phyloP scores from a whole-genome alignment of 2,888 invertebrate genomes.

The Zelleria hepariella region DNA sequence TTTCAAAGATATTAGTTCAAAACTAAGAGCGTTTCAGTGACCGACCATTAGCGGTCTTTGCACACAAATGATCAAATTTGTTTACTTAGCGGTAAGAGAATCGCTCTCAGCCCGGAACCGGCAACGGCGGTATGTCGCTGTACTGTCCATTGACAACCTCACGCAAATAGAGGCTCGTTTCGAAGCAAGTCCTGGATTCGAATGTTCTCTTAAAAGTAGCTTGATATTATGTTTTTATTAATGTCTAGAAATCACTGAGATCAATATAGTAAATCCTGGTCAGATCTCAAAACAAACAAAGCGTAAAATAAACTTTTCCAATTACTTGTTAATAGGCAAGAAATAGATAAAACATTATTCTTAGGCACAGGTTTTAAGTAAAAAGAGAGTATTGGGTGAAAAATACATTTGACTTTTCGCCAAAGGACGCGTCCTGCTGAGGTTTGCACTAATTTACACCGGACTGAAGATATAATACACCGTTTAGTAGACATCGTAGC shows the following conservation, averaged over 20 bases:
- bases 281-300: slow-evolving; percentile 58
- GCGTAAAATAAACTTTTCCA: slow-evolving; percentile 42
- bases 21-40: background rate
- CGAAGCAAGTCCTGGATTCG: slow-evolving; percentile 41
- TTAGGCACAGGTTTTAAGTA: slow-evolving; percentile 58
- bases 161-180: slow-evolving; percentile 23
- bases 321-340: slow-evolving; percentile 57
- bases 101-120: background rate
- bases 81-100: background rate
- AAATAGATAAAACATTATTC: slow-evolving; percentile 34
- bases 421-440: slow-evolving; percentile 42
- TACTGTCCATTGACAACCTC: background rate
- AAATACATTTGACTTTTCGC: slow-evolving; percentile 64
- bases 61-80: background rate
- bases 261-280: slow-evolving; percentile 37
- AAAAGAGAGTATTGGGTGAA: slow-evolving; percentile 70
- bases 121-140: background rate
- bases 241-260: slow-evolving; percentile 31
- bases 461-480: slow-evolving; percentile 30
- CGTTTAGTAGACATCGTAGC: slow-evolving; percentile 69
- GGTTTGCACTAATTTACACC: slow-evolving; percentile 39
- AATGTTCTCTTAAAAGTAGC: slow-evolving; percentile 27
- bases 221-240: slow-evolving; percentile 14
- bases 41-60: slow-evolving; percentile 16
- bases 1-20: slow-evolving; percentile 13